Base-by-base conservation (phyloP, 1,140 invertebrate genomes). In the Drosophila mauritiana region DNA sequence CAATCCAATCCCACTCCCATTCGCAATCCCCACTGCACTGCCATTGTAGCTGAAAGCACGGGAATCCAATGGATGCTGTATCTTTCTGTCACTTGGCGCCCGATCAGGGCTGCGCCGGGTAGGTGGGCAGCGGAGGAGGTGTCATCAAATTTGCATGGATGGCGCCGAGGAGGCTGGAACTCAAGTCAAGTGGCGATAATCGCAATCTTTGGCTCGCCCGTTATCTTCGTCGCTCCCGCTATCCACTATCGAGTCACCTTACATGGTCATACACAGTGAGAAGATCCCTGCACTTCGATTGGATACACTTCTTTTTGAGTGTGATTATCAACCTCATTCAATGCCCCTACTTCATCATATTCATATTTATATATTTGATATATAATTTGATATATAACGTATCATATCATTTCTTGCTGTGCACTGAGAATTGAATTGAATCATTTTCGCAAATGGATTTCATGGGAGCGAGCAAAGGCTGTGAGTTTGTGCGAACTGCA, bases 121-220 rank as follows among this genome's bases (percentile, higher is more conserved):
- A 25, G 63, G 42, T 34, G 25, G 11, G 27, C 36, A 48, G n/a
- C 12, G 4, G 10, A n/a, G 52, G 51, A 43, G 73, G 59, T 74
- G 59, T 55, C 76, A 89, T 80, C 65, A 89, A 84, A 88, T 88
- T 88, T 88, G 84, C 84, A 83, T 88, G 64, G 48, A 15, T 39
- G 51, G 53, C 46, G 72, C 65, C 43, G 42, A 39, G 36, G 45
- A 48, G 64, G 52, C 70, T 49, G 40, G 11, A 48, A 40, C 76
- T 73, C 64, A 89, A 86, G 75, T 86, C 78, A 88, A 86, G 79
- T 79, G 83, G 78, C 74, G 80, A 85, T 85, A 85, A 85, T 85
- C 78, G 64, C 82, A 67, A 78, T 73, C 61, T 70, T 76, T 80
- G 52, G 15, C 48, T 67, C 36, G 20, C 45, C 52, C 36, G 22